Base-by-base conservation (phyloP, 1,140 invertebrate species). In the Pachypeltis micranthus region DNA sequence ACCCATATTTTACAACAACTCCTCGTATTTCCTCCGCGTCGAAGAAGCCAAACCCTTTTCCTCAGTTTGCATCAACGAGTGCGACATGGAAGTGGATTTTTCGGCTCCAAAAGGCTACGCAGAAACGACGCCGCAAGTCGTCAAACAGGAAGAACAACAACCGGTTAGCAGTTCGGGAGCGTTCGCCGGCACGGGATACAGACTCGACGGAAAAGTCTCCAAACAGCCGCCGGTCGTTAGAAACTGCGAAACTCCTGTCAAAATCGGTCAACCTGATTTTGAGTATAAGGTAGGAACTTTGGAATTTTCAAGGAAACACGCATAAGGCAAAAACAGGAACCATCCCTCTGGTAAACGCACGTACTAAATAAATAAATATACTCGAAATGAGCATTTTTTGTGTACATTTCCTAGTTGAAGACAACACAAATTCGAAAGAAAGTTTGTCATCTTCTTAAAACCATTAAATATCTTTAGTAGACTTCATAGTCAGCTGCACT, bases 51-150 rank as follows among this genome's bases (percentile, higher is more conserved):
- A 89, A 74, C 97, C 97, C 0, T 89, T 86, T 3, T 81, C 85
- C 72, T 96, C 96, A 12, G 95, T 99, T 21, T 93, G 86, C 71
- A 99, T 99, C 67, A 59, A 99, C 69, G 97, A 99, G 78, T 99
- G 97, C 80, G 96, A 99, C 78, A 98, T 99, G 93, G 97, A 99
- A 78, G 95, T 97, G 0, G 95, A 98, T 70, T 98, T 98, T 80
- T 93, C 92, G 19, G 83, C 94, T 21, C 94, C 95, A 1, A 86
- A 96, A 24, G 95, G 93, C 1, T 98, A 97, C 72, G 21, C 24
- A 3, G 12, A 10, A 4, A 10, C 47, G 10, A 4, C 47, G 7
- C 7, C 7, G 21, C 4, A 51, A 14, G 47, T 10, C 23, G 4
- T 4, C 12, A 3, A 4, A 10, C 7, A 21, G 23, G 47, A 51